Conservation (phyloP, 1,140 invertebrate genomes). For the Lepidotrigona ventralis region DNA sequence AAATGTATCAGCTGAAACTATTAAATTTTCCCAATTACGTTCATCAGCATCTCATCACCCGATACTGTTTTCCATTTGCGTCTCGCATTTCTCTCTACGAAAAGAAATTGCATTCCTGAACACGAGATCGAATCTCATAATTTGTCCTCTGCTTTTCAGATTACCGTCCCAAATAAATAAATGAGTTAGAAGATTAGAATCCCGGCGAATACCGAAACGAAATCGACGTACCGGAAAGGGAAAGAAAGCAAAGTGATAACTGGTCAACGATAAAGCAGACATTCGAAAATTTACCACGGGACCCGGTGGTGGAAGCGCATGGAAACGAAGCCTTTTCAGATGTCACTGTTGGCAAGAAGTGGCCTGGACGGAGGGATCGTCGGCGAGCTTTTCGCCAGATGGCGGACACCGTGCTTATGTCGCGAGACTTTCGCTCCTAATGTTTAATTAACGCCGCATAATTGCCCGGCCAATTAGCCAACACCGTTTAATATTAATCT, state of each 20-base stretch:
- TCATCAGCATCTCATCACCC: not conserved
- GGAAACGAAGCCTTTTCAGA: not conserved
- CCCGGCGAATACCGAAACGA: not conserved
- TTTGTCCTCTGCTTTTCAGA: not conserved
- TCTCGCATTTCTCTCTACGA: not conserved
- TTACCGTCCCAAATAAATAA: not conserved
- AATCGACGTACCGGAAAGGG: not conserved
- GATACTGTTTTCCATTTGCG: not conserved
- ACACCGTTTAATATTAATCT: slow-evolving; percentile 77
- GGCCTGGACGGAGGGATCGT: not conserved
- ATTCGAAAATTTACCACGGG: not conserved
- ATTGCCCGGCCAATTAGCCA: slow-evolving; percentile 75
- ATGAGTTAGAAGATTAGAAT: not conserved
- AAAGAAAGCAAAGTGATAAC: not conserved
- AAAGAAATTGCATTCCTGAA: not conserved
- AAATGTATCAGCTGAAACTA: not conserved
- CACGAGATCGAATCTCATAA: not conserved
- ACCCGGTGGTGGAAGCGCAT: not conserved
- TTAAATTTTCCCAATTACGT: not conserved
- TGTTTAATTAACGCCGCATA: slow-evolving; percentile 77
- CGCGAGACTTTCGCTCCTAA: slow-evolving; percentile 58
- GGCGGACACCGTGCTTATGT: slow-evolving; percentile 34
- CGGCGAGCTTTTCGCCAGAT: slow-evolving; percentile 43
- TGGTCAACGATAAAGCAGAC: not conserved
- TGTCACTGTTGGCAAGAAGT: not conserved